phyloP scores from a whole-genome alignment of 2,888 invertebrate species.

The Argyresthia albistria region DNA sequence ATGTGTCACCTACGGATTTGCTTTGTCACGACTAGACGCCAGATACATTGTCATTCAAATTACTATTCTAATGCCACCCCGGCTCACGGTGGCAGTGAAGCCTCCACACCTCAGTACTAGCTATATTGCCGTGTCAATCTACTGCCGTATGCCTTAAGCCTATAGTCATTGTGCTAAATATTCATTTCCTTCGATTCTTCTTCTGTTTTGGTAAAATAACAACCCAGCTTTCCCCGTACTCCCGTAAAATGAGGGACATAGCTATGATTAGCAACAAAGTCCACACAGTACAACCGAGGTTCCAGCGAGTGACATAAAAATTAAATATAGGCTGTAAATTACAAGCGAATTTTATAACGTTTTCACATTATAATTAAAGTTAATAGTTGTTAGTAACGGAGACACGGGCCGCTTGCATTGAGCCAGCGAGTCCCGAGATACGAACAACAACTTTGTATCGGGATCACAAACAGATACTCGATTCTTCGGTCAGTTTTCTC shows the following conservation, averaged over 20 bases:
- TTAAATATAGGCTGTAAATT: slow-evolving; percentile 36
- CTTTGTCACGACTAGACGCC: slow-evolving; percentile 57
- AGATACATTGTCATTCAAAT: slow-evolving; percentile 59
- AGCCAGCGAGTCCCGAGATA: no score
- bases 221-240: neutral
- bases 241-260: neutral
- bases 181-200: neutral
- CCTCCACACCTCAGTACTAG: neutral
- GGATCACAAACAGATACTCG: slow-evolving; percentile 19
- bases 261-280: slow-evolving; percentile 1
- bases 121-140: neutral
- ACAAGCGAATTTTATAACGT: neutral
- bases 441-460: slow-evolving; percentile 34
- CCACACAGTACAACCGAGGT: slow-evolving; percentile 19
- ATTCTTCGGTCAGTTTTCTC: slow-evolving; percentile 44
- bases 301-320: slow-evolving; percentile 59
- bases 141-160: no score
- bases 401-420: slow-evolving; percentile 8
- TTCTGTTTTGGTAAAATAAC: neutral
- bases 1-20: slow-evolving; percentile 18
- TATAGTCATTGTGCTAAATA: neutral
- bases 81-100: neutral
- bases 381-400: slow-evolving; percentile 3
- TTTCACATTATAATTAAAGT: slow-evolving; percentile 3
- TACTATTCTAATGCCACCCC: slow-evolving; percentile 49